Evolutionary conservation across 1,140 invertebrate genomes (phyloP), one percentile per base, ranked within the genome.

Genomic region (Eubasilissa regina): DNA sequence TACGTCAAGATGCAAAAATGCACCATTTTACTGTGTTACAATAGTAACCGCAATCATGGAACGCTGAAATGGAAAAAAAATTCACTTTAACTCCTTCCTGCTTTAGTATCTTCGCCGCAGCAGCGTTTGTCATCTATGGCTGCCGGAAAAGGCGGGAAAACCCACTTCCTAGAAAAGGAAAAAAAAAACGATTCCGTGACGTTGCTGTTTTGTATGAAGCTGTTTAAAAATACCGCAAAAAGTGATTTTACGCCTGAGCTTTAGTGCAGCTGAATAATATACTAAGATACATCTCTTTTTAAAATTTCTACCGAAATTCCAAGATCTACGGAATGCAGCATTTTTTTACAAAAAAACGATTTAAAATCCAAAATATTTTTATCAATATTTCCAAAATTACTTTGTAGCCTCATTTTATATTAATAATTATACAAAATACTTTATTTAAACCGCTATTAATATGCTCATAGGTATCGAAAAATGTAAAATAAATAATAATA

Each of bases 211-310:
- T 62, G 60, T 13, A 35, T 21, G 12, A 13, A 35, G 25, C 60
- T 58, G 55, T 58, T 21, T 58, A 58, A 58, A 58, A 58, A 58
- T 3, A 58, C 55, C 21, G 9, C 11, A 43, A 62, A 62, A 62
- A 25, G 60, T 62, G 60, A 19, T 62, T 1, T 35, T 62, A 3
- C 15, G 21, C 17, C 15, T 21, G 9, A 11, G 17, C 55, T 21
- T 21, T n/a, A 6, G 3, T 56, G 13, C 15, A 58, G 21, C 17
- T 3, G 17, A 58, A 58, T 58, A 15, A 3, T 19, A 58, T 13
- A 53, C 3, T 13, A n/a, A 53, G 51, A 13, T 6, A 53, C 11
- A 53, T 53, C 3, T 51, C 48, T 6, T 53, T 12, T 4, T n/a
- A 11, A 53, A 8, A 13, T 53, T 53, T 53, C 17, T 3, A 53